A percentile compares a stretch with the other conserved stretches of the same genome.
These are phyloP conservation scores for Micrastur ruficollis DNA, from an alignment of 2,797 vertebrate genomes.

Conservation along the genomic window DNA sequence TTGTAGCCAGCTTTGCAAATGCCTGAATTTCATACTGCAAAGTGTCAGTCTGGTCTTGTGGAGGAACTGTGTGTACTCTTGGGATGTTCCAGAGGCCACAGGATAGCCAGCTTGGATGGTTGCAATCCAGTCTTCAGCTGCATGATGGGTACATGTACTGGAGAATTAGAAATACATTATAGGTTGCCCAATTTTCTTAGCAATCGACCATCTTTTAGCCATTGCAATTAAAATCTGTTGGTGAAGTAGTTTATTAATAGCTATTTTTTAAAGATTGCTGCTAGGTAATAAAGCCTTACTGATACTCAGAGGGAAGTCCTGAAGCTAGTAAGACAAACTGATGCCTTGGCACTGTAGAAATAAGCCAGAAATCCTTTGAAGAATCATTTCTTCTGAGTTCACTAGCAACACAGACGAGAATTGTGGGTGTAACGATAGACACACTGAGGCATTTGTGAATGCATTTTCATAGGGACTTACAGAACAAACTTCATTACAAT, in stretches of 20 bases:
- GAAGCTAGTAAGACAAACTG: background rate
- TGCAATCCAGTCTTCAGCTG: background rate
- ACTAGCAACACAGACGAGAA: background rate
- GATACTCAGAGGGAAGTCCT: background rate
- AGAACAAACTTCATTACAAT: background rate
- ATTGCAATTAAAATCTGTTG: background rate
- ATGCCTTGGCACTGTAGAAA: background rate
- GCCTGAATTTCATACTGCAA: background rate
- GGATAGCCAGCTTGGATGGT: background rate
- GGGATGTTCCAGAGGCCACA: background rate
- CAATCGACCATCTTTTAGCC: background rate
- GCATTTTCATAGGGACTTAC: background rate
- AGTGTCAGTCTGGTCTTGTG: background rate
- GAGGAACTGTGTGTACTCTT: background rate
- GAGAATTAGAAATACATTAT: background rate
- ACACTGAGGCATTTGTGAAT: background rate
- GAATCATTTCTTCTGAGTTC: background rate
- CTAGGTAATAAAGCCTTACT: background rate
- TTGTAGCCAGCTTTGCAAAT: background rate
- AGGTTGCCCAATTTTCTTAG: background rate
- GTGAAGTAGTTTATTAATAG: background rate
- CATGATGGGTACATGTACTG: background rate
- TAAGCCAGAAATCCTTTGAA: background rate
- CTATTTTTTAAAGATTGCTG: background rate
- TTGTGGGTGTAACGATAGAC: background rate